phyloP scores from a whole-genome alignment of 2,113 vertebrate species.

The Dipodomys merriami region DNA sequence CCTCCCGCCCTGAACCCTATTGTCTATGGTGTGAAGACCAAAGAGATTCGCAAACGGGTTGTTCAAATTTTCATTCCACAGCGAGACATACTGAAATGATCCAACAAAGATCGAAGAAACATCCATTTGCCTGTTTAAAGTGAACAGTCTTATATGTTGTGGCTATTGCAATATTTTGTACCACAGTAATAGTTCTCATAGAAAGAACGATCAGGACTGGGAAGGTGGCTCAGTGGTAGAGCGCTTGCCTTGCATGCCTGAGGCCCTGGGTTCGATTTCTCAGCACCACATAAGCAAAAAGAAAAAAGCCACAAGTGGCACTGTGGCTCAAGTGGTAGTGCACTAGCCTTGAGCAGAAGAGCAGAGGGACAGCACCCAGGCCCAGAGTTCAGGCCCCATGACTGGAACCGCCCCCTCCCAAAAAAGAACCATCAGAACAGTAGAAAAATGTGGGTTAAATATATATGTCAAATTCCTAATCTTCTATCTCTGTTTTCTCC shows the following conservation, averaged over 20 bases:
- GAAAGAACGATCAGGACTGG: background rate
- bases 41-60: background rate
- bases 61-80: constrained; percentile 46
- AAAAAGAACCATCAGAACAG: background rate
- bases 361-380: no score
- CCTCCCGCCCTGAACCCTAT: constrained; percentile 77
- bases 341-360: no score
- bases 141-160: background rate
- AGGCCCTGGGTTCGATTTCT: no score
- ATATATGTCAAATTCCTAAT: background rate
- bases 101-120: background rate
- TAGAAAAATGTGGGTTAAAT: background rate
- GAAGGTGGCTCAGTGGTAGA: no score
- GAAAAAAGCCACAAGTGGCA: no score
- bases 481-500: background rate
- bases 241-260: no score
- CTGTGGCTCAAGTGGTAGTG: no score
- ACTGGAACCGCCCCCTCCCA: background rate
- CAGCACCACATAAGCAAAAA: no score
- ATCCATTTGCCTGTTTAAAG: background rate
- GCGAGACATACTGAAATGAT: background rate
- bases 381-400: no score
- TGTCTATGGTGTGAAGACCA: constrained; percentile 76
- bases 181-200: background rate
- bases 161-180: background rate